Conservation (phyloP, 2,113 vertebrate genomes). For the Oryzias melastigma region DNA sequence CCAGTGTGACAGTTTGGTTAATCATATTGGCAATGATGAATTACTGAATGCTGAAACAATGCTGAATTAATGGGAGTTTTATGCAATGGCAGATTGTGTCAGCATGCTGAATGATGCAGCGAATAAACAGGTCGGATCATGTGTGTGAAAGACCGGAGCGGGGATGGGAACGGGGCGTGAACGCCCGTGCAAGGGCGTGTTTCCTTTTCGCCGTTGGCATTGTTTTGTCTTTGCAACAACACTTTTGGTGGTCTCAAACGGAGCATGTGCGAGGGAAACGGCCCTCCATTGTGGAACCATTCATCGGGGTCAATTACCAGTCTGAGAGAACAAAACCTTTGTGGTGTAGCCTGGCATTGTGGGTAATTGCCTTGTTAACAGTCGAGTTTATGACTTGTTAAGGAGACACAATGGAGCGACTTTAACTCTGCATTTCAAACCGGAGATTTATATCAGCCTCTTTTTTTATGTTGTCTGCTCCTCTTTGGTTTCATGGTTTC, state of each 20-base stretch:
- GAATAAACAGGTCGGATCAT: slow-evolving; percentile 26
- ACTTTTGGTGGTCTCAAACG: slow-evolving; percentile 29
- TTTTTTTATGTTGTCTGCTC: neutral
- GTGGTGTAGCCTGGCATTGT: slow-evolving; percentile 24
- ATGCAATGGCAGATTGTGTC: slow-evolving; percentile 58
- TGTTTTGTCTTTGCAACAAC: slow-evolving; percentile 31
- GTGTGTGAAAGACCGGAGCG: neutral
- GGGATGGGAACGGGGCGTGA: neutral
- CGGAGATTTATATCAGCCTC: slow-evolving; percentile 1
- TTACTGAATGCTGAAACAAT: slow-evolving; percentile 60
- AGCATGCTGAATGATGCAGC: slow-evolving; percentile 51
- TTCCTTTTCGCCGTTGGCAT: slow-evolving; percentile 8
- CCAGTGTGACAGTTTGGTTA: slow-evolving; percentile 63
- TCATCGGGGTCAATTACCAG: slow-evolving; percentile 44
- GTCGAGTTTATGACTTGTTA: slow-evolving; percentile 49
- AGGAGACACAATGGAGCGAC: slow-evolving; percentile 17
- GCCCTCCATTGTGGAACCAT: slow-evolving; percentile 23
- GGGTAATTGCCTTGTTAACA: slow-evolving; percentile 43
- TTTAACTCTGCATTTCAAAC: slow-evolving; percentile 35
- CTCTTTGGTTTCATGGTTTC: neutral
- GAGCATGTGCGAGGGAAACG: slow-evolving; percentile 12
- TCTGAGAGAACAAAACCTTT: slow-evolving; percentile 34
- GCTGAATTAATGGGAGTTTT: slow-evolving; percentile 60
- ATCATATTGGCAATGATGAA: slow-evolving; percentile 66
- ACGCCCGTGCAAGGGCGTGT: slow-evolving; percentile 1